Percentiles rank a stretch among this genome's conserved stretches.
These are phyloP conservation scores for Coelinius sp. DNA, from an alignment of 2,888 invertebrate genomes.

Conservation along the genomic window DNA sequence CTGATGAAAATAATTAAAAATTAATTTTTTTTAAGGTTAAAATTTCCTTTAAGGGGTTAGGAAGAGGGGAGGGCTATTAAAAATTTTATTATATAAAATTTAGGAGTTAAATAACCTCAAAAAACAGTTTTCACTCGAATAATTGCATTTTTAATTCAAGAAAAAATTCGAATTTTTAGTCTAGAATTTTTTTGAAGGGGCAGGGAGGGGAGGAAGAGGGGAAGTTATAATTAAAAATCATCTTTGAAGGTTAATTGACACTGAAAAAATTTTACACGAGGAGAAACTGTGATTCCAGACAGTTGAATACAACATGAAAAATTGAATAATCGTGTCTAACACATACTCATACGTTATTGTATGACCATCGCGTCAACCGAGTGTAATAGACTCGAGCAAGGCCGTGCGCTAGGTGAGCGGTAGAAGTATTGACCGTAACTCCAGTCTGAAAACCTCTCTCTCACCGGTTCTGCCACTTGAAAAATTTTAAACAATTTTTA, in stretches of 20 bases:
- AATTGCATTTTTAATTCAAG: too few species aligned
- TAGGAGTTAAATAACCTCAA: too few species aligned
- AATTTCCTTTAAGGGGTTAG: background rate
- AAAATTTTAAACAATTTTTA: too few species aligned
- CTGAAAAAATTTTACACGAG: background rate
- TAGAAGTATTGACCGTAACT: background rate
- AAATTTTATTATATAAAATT: too few species aligned
- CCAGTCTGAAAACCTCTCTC: background rate
- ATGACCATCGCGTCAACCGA: constrained; percentile 36
- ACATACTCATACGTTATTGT: constrained; percentile 13
- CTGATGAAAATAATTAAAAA: background rate
- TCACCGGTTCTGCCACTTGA: background rate
- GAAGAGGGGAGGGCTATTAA: too few species aligned
- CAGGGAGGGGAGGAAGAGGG: too few species aligned
- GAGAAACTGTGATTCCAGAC: background rate
- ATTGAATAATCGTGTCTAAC: constrained; percentile 3
- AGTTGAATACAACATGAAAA: background rate
- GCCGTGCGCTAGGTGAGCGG: constrained; percentile 42
- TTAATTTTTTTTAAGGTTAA: background rate
- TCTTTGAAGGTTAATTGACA: background rate
- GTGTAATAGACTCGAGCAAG: constrained; percentile 55
- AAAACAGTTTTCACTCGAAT: too few species aligned
- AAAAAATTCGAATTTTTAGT: too few species aligned
- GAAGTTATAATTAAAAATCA: too few species aligned
- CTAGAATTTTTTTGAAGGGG: too few species aligned